Conservation (phyloP, 2,113 vertebrate species). For the Baryphthengus martii region DNA sequence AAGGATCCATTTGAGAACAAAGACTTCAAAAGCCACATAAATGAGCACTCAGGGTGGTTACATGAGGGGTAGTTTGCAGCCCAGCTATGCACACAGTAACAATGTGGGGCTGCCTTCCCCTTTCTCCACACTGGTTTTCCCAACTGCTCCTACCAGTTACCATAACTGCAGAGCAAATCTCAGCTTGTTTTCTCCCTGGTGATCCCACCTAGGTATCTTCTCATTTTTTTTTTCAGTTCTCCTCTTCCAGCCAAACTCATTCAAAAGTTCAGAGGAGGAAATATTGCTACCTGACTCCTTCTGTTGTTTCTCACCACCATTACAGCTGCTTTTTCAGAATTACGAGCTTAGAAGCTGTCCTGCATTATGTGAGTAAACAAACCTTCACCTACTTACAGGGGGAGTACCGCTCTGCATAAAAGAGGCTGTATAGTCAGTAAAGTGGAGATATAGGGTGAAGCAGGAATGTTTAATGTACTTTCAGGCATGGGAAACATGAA, state of each 20-base stretch:
- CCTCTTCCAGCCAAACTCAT: neutral
- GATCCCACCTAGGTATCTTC: neutral
- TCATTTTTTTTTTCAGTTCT: neutral
- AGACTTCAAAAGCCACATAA: conserved; percentile 55
- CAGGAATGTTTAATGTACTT: conserved; percentile 10
- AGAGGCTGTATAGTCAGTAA: neutral
- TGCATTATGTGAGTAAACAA: neutral
- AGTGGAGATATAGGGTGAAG: neutral
- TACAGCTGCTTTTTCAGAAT: neutral
- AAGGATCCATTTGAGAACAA: conserved; percentile 51
- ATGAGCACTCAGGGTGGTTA: neutral
- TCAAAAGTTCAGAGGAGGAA: neutral
- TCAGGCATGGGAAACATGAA: neutral
- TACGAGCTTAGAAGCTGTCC: neutral
- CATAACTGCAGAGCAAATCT: neutral
- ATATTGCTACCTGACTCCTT: neutral
- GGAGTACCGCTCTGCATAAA: neutral
- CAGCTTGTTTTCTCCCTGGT: neutral
- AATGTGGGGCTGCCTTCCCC: neutral
- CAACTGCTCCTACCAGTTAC: neutral
- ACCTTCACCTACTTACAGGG: neutral
- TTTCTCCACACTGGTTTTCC: neutral
- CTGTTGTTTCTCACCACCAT: neutral
- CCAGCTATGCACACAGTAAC: neutral
- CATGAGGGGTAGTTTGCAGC: conserved; percentile 11